Percentiles rank a stretch among this genome's conserved stretches.
phyloP scores from a whole-genome alignment of 2,888 invertebrate species.

The Microctonus aethiopoides region DNA sequence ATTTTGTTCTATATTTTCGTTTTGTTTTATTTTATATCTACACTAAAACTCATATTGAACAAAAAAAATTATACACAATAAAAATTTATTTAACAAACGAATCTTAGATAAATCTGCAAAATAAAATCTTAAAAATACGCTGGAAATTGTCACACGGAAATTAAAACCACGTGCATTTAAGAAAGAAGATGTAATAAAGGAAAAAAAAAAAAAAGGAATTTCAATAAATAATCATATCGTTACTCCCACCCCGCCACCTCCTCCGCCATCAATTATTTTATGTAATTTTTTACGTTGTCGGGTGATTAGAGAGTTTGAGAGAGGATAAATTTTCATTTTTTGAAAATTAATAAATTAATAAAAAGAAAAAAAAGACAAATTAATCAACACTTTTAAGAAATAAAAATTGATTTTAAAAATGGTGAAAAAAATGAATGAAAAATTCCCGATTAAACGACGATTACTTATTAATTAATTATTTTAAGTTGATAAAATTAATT shows the following conservation, averaged over 20 bases:
- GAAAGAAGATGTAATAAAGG: slow-evolving; percentile 56
- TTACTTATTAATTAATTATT: slow-evolving; percentile 11
- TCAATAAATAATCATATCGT: slow-evolving; percentile 9
- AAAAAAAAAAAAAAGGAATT: slow-evolving; percentile 48
- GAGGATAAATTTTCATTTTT: not conserved
- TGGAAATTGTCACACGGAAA: slow-evolving; percentile 63
- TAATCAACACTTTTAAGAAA: not conserved
- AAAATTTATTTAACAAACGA: slow-evolving; percentile 9
- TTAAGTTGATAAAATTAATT: slow-evolving; percentile 14
- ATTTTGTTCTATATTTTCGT: slow-evolving; percentile 12
- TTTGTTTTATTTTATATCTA: not conserved
- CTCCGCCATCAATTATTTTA: not conserved
- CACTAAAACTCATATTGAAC: slow-evolving; percentile 34
- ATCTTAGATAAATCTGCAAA: too few species aligned
- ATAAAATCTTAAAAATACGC: slow-evolving; percentile 61
- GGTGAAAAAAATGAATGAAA: not conserved
- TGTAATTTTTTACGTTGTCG: slow-evolving; percentile 13
- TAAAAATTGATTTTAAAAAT: not conserved
- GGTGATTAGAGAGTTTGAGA: not conserved
- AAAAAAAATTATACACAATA: slow-evolving; percentile 37
- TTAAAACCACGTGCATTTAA: slow-evolving; percentile 64
- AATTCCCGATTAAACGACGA: slow-evolving; percentile 16
- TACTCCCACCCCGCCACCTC: not conserved
- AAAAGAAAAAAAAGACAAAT: slow-evolving; percentile 2
- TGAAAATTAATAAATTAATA: not conserved